phyloP scores from a whole-genome alignment of 2,797 vertebrate genomes.

The Smutsia gigantea region DNA sequence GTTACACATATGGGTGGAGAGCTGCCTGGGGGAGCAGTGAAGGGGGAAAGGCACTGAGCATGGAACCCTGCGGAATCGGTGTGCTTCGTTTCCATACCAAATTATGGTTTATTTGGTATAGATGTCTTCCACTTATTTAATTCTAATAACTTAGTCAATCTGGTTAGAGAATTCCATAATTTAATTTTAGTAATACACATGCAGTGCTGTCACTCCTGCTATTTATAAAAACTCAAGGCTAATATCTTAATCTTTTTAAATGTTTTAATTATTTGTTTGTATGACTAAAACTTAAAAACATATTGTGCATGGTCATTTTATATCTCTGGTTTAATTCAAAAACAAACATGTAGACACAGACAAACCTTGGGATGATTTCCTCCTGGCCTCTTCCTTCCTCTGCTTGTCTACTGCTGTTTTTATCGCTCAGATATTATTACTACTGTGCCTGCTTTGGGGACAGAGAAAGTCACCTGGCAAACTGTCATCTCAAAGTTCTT shows the following conservation, averaged over 20 bases:
- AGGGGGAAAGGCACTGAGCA: no score
- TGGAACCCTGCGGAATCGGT: background rate
- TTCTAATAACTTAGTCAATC: constrained; percentile 47
- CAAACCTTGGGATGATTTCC: background rate
- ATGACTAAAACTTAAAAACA: constrained; percentile 37
- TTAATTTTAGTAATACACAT: constrained; percentile 49
- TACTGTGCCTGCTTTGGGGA: constrained; percentile 38
- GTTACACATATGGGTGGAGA: background rate
- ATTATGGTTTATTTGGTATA: background rate
- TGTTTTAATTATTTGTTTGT: constrained; percentile 58
- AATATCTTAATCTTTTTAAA: constrained; percentile 51
- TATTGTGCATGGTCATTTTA: background rate
- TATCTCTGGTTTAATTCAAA: constrained; percentile 53
- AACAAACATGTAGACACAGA: constrained; percentile 20
- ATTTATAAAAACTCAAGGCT: constrained; percentile 30
- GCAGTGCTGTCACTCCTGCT: background rate
- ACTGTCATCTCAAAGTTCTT: constrained; percentile 67
- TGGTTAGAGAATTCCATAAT: constrained; percentile 22
- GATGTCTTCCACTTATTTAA: background rate
- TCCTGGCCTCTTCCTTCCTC: constrained; percentile 24
- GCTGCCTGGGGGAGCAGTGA: background rate
- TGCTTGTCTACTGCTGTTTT: background rate
- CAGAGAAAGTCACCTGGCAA: constrained; percentile 48
- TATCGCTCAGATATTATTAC: constrained; percentile 51
- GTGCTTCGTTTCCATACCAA: background rate